Evolutionary conservation across 2,797 vertebrate species (phyloP).

Genomic region (Poeciliopsis infans): DNA sequence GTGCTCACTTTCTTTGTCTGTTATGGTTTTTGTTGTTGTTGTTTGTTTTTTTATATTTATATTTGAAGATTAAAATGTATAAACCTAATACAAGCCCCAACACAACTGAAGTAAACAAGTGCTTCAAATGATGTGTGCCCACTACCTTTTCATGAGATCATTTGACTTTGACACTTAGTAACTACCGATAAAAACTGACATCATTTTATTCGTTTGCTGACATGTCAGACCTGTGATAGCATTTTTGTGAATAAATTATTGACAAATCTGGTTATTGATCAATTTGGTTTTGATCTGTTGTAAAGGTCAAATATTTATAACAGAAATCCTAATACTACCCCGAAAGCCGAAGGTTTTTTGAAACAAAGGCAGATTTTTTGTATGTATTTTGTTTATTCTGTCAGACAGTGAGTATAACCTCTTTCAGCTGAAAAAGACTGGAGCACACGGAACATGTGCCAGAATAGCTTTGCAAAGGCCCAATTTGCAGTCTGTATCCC

Average conservation of each 20-base stretch:
- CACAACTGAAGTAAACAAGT: neutral
- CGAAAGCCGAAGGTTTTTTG: too few relatives aligned
- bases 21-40: neutral
- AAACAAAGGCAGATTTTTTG: neutral
- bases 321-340: neutral
- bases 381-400: neutral
- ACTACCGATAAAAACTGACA: neutral
- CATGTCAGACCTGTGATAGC: neutral
- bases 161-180: neutral
- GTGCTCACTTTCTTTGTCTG: neutral
- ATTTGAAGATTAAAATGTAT: neutral
- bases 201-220: neutral
- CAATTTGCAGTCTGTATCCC: neutral
- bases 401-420: neutral
- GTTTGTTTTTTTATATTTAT: neutral
- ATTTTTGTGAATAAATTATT: neutral
- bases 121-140: neutral
- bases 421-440: conserved; percentile 6
- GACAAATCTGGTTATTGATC: neutral
- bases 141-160: neutral
- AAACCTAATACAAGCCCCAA: neutral
- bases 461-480: conserved; percentile 8
- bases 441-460: neutral
- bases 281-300: neutral
- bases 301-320: too few relatives aligned